Conservation (phyloP, 1,140 invertebrate species). For the Melipona quadrifasciata region DNA sequence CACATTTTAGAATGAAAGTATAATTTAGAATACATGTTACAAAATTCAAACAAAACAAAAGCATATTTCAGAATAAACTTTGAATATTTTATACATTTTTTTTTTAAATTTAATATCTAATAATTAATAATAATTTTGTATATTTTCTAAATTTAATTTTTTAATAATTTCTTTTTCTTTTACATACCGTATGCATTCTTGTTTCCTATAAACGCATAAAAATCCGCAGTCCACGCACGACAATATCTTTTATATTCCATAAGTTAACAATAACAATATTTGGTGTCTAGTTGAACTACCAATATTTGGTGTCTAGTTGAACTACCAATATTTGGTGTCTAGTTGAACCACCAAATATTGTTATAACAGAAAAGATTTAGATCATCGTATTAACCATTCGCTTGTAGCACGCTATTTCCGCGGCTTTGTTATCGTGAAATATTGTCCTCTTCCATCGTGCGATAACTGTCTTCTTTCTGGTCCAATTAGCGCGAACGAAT, state of each 20-base stretch:
- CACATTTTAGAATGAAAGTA: too few relatives aligned
- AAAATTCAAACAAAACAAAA: too few relatives aligned
- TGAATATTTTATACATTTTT: too few relatives aligned
- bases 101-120: too few relatives aligned
- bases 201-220: too few relatives aligned
- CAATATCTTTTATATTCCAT: not conserved
- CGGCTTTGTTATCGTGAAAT: conserved; percentile 49
- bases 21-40: too few relatives aligned
- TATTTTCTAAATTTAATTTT: too few relatives aligned
- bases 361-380: not conserved
- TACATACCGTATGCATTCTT: too few relatives aligned
- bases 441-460: conserved; percentile 26
- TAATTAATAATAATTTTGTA: too few relatives aligned
- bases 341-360: not conserved
- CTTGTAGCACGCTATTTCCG: not conserved
- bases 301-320: not conserved
- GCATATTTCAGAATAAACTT: too few relatives aligned
- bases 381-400: not conserved
- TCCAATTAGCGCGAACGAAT: conserved; percentile 52
- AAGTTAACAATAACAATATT: not conserved
- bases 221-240: too few relatives aligned
- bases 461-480: conserved; percentile 57
- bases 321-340: not conserved
- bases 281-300: not conserved
- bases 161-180: too few relatives aligned